Evolutionary conservation across 2,888 invertebrate species (phyloP).

Genomic region (Nomada flava): DNA sequence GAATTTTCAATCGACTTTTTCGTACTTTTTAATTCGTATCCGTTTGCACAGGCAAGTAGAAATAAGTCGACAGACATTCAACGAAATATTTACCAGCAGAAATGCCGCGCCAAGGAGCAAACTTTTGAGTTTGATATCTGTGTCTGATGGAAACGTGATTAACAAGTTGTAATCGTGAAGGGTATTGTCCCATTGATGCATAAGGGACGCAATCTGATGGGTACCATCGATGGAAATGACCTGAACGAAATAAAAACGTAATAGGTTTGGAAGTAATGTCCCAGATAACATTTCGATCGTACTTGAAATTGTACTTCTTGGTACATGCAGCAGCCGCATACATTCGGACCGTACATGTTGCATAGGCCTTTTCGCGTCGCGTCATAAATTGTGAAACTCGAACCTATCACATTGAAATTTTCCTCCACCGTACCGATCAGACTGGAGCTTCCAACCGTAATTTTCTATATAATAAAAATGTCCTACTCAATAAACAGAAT

Average conservation of each 20-base stretch:
- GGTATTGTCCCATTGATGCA: constrained; percentile 90
- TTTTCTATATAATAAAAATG: constrained; percentile 65
- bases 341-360: constrained; percentile 90
- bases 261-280: not conserved
- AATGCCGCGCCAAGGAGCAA: constrained; percentile 92
- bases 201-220: constrained; percentile 88
- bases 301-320: constrained; percentile 88
- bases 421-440: constrained; percentile 90
- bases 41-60: not conserved
- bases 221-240: constrained; percentile 85
- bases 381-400: constrained; percentile 89
- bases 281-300: constrained; percentile 47
- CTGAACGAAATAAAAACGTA: constrained; percentile 55
- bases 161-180: constrained; percentile 90
- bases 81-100: constrained; percentile 88
- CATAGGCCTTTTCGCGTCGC: constrained; percentile 87
- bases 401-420: constrained; percentile 88
- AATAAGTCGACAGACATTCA: not conserved
- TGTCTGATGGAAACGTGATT: constrained; percentile 89
- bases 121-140: constrained; percentile 92
- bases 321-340: constrained; percentile 87
- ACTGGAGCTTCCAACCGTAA: constrained; percentile 83
- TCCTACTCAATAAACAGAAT: not conserved
- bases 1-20: too few relatives aligned
- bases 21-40: too few relatives aligned